These are phyloP conservation scores for Chloebia gouldiae DNA, from an alignment of 2,113 vertebrate genomes.

Conservation along the genomic window DNA sequence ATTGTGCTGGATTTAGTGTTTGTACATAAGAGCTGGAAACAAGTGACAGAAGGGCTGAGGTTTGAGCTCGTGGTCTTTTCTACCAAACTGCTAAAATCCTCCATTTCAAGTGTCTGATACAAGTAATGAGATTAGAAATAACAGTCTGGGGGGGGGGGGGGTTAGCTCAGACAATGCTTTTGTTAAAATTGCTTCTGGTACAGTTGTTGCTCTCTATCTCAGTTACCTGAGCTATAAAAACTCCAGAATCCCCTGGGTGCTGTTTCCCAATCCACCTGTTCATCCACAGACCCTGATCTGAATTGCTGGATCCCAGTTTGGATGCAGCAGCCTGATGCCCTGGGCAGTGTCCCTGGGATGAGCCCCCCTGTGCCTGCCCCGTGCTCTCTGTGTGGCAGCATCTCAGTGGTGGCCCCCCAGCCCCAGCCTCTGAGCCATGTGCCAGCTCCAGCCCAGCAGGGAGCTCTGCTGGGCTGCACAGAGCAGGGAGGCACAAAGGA, in stretches of 20 bases:
- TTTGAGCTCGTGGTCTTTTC: not conserved
- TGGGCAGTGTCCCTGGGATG: not conserved
- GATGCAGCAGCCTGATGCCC: not conserved
- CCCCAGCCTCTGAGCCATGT: not conserved
- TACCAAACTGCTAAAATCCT: not conserved
- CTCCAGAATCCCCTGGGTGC: not conserved
- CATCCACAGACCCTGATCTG: not conserved
- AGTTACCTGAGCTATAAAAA: not conserved
- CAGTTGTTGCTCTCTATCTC: not conserved
- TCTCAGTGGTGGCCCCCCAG: not conserved
- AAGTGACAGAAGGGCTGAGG: not conserved
- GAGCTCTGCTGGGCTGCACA: not conserved
- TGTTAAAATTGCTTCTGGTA: not conserved
- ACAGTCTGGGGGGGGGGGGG: accelerated
- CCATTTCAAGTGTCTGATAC: not conserved
- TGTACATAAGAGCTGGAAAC: not conserved
- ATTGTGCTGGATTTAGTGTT: not conserved
- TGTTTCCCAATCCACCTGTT: not conserved
- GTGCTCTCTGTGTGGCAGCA: not conserved
- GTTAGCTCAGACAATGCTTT: not conserved
- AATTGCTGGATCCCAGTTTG: not conserved
- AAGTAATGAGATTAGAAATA: not conserved
- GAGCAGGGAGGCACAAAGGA: not conserved
- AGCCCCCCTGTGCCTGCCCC: not conserved
- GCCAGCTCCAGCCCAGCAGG: not conserved